A percentile compares a stretch with the other conserved stretches of the same genome.
These are phyloP conservation scores for Drosophila pseudotakahashii DNA, from an alignment of 2,888 invertebrate genomes.

Conservation along the genomic window DNA sequence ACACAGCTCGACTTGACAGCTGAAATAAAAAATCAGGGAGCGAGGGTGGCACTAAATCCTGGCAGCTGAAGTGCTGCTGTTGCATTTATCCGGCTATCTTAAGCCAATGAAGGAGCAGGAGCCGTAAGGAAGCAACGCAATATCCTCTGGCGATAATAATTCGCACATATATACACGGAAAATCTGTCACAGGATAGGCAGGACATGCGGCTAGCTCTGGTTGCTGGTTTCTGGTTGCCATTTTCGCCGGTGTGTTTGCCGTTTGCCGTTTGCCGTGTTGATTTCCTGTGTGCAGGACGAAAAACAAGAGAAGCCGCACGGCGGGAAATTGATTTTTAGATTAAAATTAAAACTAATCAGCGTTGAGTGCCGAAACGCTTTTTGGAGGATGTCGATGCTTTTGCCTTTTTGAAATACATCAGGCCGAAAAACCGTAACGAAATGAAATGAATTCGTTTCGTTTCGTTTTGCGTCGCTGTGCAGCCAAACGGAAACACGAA, in stretches of 20 bases:
- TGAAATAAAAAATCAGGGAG: conserved; percentile 50
- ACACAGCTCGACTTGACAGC: conserved; percentile 66
- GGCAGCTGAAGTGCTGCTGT: conserved; percentile 62
- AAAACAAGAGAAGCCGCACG: conserved; percentile 58
- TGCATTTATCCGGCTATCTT: conserved; percentile 65
- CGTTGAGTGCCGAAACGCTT: conserved; percentile 67
- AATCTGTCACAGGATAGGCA: conserved; percentile 64
- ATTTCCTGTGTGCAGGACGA: conserved; percentile 74
- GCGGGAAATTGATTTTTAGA: conserved; percentile 82
- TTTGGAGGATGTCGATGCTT: conserved; percentile 30
- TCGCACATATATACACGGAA: conserved; percentile 44
- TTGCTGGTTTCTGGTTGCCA: background rate
- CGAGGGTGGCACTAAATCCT: conserved; percentile 44
- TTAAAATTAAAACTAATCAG: conserved; percentile 83
- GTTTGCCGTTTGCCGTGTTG: conserved; percentile 70
- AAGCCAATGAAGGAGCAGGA: conserved; percentile 58
- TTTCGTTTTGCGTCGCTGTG: conserved; percentile 58
- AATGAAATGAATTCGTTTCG: conserved; percentile 68
- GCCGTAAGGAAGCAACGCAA: conserved; percentile 50
- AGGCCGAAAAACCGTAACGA: conserved; percentile 78
- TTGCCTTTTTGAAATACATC: conserved; percentile 69
- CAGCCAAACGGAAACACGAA: conserved; percentile 75
- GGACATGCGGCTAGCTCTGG: conserved; percentile 49
- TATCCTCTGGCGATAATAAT: conserved; percentile 76
- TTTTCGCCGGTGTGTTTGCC: conserved; percentile 10